phyloP scores from a whole-genome alignment of 2,113 vertebrate genomes.

The Falco punctatus region DNA sequence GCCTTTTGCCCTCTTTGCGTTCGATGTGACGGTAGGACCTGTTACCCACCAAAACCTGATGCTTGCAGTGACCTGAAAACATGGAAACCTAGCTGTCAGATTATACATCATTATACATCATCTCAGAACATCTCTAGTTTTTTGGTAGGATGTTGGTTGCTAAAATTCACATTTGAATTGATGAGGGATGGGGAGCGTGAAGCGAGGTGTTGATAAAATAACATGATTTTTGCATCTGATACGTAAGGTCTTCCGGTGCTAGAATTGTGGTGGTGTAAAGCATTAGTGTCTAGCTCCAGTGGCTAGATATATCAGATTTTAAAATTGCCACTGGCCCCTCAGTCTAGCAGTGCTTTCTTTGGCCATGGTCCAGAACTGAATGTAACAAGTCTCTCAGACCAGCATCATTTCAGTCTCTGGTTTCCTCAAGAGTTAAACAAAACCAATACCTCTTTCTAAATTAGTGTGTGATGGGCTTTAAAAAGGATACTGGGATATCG shows the following conservation, averaged over 20 bases:
- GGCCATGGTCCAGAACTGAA: not conserved
- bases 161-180: not conserved
- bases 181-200: not conserved
- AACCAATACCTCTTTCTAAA: not conserved
- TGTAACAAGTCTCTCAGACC: not conserved
- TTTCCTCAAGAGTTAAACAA: constrained; percentile 39
- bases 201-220: not conserved
- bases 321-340: not conserved
- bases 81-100: not conserved
- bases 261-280: not conserved
- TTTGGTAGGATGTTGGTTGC: not conserved
- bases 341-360: not conserved
- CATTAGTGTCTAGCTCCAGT: not conserved
- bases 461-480: not conserved
- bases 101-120: not conserved
- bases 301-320: not conserved
- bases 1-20: not conserved
- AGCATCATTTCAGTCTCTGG: not conserved
- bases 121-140: not conserved
- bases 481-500: not conserved
- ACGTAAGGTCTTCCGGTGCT: not conserved
- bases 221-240: not conserved
- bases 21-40: not conserved
- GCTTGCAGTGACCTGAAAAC: not conserved
- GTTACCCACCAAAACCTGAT: not conserved